Evolutionary conservation across 2,113 vertebrate genomes (phyloP).

Genomic region (Lophotis ruficrista): DNA sequence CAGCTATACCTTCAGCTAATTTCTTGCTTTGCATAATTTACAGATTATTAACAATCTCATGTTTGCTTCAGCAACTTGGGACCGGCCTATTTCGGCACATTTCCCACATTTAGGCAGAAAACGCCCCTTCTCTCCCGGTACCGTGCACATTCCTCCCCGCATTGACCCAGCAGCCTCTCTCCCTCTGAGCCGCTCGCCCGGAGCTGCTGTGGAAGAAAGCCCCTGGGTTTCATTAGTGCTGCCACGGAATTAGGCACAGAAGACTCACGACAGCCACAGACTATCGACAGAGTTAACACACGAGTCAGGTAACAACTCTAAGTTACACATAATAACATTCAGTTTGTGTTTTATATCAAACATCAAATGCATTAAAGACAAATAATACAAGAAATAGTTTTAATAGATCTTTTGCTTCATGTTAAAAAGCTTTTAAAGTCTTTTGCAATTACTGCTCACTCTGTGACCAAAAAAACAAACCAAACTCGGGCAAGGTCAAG

Average conservation of each 20-base stretch:
- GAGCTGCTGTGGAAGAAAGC: neutral
- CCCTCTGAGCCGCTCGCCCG: fast-evolving
- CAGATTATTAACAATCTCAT: neutral
- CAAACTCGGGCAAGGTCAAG: neutral
- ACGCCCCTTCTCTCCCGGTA: fast-evolving
- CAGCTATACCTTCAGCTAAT: neutral
- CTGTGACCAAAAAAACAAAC: neutral
- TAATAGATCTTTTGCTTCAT: neutral
- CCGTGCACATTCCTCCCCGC: neutral
- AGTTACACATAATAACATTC: neutral
- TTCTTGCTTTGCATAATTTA: neutral
- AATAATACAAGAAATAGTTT: neutral
- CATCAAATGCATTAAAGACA: neutral
- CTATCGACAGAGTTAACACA: fast-evolving
- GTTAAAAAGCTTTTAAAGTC: neutral
- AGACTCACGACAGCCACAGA: neutral
- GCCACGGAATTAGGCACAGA: neutral
- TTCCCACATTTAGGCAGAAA: neutral
- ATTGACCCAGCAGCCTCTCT: neutral
- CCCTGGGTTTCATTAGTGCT: neutral
- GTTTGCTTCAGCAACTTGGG: neutral
- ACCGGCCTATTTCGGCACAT: neutral
- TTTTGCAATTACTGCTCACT: neutral
- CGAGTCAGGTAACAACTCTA: neutral
- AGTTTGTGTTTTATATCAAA: neutral